phyloP scores from a whole-genome alignment of 2,888 invertebrate genomes.

The Habrosyne pyritoides region DNA sequence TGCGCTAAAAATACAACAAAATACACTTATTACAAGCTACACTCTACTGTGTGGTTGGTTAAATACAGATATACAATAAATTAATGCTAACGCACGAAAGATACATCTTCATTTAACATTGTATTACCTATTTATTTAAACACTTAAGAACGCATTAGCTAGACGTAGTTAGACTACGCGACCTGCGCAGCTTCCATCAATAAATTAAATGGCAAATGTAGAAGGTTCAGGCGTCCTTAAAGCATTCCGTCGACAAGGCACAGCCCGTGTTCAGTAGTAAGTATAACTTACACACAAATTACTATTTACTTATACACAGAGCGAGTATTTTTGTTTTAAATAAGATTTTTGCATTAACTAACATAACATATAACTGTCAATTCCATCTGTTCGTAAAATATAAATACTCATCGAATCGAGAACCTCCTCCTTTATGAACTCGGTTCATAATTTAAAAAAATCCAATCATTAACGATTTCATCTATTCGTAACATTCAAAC shows the following conservation, averaged over 20 bases:
- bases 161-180: constrained; percentile 30
- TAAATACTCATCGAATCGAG: too few species aligned
- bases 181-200: constrained; percentile 42
- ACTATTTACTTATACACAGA: too few species aligned
- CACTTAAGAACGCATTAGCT: constrained; percentile 44
- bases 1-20: constrained; percentile 67
- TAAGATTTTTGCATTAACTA: background rate
- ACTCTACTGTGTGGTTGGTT: constrained; percentile 60
- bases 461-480: background rate
- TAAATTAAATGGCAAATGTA: constrained; percentile 23
- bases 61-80: constrained; percentile 61
- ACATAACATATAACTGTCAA: background rate
- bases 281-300: too few species aligned
- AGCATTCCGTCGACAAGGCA: background rate
- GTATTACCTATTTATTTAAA: constrained; percentile 47
- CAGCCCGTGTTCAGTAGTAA: background rate
- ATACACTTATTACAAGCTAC: constrained; percentile 75
- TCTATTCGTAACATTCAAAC: too few species aligned
- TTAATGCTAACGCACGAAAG: constrained; percentile 41
- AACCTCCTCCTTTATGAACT: too few species aligned
- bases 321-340: background rate
- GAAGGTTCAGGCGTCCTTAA: constrained; percentile 7
- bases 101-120: constrained; percentile 43
- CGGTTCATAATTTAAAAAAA: too few species aligned
- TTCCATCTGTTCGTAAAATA: background rate